Base-by-base conservation (phyloP, 1,140 invertebrate species). In the Caerostris darwini region DNA sequence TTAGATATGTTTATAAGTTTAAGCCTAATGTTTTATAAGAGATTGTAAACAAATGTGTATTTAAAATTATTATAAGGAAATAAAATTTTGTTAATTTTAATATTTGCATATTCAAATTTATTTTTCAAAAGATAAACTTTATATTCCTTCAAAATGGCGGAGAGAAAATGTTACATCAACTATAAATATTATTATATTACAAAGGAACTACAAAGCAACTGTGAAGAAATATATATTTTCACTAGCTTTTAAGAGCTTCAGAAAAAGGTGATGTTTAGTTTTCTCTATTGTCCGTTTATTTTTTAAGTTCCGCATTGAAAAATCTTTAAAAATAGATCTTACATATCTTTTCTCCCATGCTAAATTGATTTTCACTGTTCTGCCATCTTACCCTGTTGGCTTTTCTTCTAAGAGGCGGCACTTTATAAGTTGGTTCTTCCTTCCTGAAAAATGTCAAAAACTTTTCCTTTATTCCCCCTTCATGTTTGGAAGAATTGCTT, bases 361-460 rank as follows among this genome's bases (percentile, higher is more conserved):
- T 77, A 77, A 77, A 77, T 77, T 77, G 71, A 77, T 77, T 77
- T 77, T 77, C 71, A 12, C 71, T 77, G 71, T 77, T 50, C 19
- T 50, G 2, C 71, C 19, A 7, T 50, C 53, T 34, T 50, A 12
- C 17, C 53, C 71, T 77, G 71, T 77, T 77, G 71, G 71, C 71
- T 77, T 77, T 77, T 77, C 71, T 50, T 34, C 71, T 77, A 77
- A 77, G 71, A 77, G 34, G 34, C 71, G 50, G 71, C 53, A 77
- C 71, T 77, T 77, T 77, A 50, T 77, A 77, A 77, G 71, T 77
- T 77, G 19, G 7, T 77, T 67, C 17, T 67, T 77, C 71, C 34
- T 8, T 34, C 71, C 71, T 67, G n/a, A 67, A n/a, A 77, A 77
- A 77, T 34, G 71, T 77, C 71, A 77, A 53, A 77, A 77, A 77